These are phyloP conservation scores for Atlantisia rogersi DNA, from an alignment of 2,113 vertebrate species.

Conservation along the genomic window DNA sequence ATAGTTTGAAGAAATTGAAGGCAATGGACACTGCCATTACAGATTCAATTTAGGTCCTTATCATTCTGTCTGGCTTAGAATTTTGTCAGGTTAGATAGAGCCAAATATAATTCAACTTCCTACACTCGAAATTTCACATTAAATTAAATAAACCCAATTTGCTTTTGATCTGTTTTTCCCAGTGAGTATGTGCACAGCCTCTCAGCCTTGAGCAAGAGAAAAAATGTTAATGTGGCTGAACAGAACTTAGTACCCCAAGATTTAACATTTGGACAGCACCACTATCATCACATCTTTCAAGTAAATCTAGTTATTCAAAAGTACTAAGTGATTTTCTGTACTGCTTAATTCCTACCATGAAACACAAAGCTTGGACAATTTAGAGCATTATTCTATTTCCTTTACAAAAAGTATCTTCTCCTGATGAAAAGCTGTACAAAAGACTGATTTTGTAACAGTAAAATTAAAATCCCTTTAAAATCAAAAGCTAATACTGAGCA, in stretches of 20 bases:
- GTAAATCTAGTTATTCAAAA: conserved; percentile 44
- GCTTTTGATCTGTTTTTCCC: conserved; percentile 48
- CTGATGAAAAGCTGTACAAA: conserved; percentile 46
- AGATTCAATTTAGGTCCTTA: neutral
- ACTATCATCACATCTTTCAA: conserved; percentile 46
- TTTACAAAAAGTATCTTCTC: conserved; percentile 4
- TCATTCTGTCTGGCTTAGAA: neutral
- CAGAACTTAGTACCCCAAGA: neutral
- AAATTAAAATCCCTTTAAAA: conserved; percentile 45
- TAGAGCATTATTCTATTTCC: conserved; percentile 17
- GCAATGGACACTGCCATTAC: neutral
- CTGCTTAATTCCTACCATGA: conserved; percentile 25
- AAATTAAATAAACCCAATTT: neutral
- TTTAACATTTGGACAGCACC: conserved; percentile 38
- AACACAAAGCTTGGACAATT: conserved; percentile 49
- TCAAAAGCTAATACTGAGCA: conserved; percentile 6
- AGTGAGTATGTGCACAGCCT: conserved; percentile 9
- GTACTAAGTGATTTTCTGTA: conserved; percentile 53
- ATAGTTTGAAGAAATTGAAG: neutral
- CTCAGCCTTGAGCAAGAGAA: conserved; percentile 15
- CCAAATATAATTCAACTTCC: neutral
- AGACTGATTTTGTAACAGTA: conserved; percentile 39
- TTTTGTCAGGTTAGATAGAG: neutral
- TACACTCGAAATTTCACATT: neutral
- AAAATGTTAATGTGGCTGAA: conserved; percentile 14